These are phyloP conservation scores for Camelus dromedarius DNA, from an alignment of 2,113 vertebrate genomes.

Conservation along the genomic window DNA sequence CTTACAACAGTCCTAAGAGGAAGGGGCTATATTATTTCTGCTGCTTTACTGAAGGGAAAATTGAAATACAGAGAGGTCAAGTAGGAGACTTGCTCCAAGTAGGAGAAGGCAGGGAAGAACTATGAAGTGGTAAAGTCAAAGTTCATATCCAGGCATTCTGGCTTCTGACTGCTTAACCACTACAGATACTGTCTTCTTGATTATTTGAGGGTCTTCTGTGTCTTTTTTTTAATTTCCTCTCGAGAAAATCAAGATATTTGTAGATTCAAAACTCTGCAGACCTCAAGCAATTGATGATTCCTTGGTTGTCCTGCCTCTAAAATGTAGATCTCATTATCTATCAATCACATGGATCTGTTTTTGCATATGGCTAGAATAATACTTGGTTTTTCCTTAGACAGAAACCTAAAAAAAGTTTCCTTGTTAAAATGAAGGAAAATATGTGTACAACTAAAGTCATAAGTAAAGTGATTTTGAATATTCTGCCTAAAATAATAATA, in stretches of 20 bases:
- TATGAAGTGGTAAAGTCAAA: not conserved
- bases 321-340: not conserved
- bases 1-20: slow-evolving; percentile 32
- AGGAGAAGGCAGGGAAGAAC: not conserved
- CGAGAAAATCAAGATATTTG: not conserved
- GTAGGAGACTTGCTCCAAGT: not conserved
- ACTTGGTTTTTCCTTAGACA: not conserved
- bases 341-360: not conserved
- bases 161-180: not conserved
- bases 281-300: not conserved
- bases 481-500: not conserved
- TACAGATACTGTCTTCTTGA: not conserved
- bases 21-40: slow-evolving; percentile 31
- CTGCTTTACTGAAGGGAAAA: not conserved
- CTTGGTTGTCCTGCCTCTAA: not conserved
- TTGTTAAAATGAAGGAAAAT: slow-evolving; percentile 39
- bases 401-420: not conserved
- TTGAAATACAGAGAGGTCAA: slow-evolving; percentile 14
- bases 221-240: slow-evolving; percentile 28
- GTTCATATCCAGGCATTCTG: not conserved
- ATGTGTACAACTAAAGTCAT: not conserved
- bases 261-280: not conserved
- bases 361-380: slow-evolving; percentile 12
- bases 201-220: slow-evolving; percentile 9
- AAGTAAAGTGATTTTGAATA: slow-evolving; percentile 21